Evolutionary conservation across 2,888 invertebrate genomes (phyloP).

Genomic region (Melieria crassipennis): DNA sequence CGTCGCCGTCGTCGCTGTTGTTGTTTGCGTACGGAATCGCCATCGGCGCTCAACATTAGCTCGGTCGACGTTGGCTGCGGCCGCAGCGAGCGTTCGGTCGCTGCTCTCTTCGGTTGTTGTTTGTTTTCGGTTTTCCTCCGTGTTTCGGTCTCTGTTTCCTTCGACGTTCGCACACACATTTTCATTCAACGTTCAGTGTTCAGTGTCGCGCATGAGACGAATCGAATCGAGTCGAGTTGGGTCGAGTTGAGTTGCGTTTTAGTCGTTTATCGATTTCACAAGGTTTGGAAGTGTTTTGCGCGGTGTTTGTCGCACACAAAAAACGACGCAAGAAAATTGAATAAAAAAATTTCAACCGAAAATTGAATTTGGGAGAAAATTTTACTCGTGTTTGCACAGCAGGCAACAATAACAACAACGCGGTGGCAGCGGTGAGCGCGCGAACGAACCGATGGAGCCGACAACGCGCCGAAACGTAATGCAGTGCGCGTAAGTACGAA

Average conservation of each 20-base stretch:
- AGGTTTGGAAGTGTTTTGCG: slow-evolving; percentile 58
- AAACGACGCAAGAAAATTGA: slow-evolving; percentile 42
- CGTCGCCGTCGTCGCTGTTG: no score
- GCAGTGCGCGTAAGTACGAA: no score
- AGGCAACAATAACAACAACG: not conserved
- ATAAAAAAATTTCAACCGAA: slow-evolving; percentile 38
- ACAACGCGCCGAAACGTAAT: no score
- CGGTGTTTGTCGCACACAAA: slow-evolving; percentile 59
- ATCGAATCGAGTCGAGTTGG: not conserved
- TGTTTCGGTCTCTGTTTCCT: slow-evolving; percentile 10
- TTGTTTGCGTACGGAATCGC: no score
- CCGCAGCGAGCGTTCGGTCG: slow-evolving; percentile 35
- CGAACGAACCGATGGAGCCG: not conserved
- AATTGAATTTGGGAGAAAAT: slow-evolving; percentile 28
- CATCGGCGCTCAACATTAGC: no score
- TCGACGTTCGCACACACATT: slow-evolving; percentile 11
- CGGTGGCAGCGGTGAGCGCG: not conserved
- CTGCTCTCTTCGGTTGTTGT: slow-evolving; percentile 25
- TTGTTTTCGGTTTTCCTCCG: slow-evolving; percentile 5
- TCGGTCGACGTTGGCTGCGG: slow-evolving; percentile 34
- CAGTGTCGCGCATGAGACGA: slow-evolving; percentile 18
- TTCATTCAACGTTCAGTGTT: slow-evolving; percentile 12
- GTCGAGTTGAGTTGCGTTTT: slow-evolving; percentile 51
- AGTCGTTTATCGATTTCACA: slow-evolving; percentile 64
- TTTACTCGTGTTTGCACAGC: slow-evolving; percentile 16